Evolutionary conservation across 2,797 vertebrate species (phyloP).

Genomic region (Lates japonicus): DNA sequence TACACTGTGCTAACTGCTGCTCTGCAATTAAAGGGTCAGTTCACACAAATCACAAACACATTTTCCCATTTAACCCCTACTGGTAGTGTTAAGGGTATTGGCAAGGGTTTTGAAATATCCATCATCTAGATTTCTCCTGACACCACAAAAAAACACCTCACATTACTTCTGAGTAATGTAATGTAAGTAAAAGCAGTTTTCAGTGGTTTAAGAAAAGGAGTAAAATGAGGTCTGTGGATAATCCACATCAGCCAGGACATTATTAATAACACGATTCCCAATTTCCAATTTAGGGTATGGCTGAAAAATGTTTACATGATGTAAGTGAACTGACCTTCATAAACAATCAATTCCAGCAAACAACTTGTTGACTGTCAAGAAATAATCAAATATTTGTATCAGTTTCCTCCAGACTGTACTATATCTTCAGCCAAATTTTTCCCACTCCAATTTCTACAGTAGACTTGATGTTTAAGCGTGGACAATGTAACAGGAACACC

Average conservation of each 20-base stretch:
- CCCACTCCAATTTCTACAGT: not conserved
- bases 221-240: not conserved
- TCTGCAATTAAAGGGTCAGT: slow-evolving; percentile 6
- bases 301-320: not conserved
- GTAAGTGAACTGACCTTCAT: not conserved
- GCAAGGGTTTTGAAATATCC: not conserved
- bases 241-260: not conserved
- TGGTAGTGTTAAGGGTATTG: not conserved
- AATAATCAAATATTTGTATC: too few relatives aligned
- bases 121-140: not conserved
- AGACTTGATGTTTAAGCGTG: not conserved
- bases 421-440: too few relatives aligned
- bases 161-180: too few relatives aligned
- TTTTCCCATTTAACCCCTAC: not conserved
- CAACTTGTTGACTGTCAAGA: not conserved
- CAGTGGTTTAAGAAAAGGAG: not conserved
- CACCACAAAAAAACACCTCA: not conserved
- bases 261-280: not conserved
- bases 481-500: not conserved
- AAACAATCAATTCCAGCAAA: not conserved
- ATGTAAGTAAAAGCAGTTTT: too few relatives aligned
- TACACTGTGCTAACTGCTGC: not conserved
- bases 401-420: not conserved
- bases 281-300: not conserved
- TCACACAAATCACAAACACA: slow-evolving; percentile 16